Conservation (phyloP, 2,113 vertebrate species). For the Eretmochelys imbricata region DNA sequence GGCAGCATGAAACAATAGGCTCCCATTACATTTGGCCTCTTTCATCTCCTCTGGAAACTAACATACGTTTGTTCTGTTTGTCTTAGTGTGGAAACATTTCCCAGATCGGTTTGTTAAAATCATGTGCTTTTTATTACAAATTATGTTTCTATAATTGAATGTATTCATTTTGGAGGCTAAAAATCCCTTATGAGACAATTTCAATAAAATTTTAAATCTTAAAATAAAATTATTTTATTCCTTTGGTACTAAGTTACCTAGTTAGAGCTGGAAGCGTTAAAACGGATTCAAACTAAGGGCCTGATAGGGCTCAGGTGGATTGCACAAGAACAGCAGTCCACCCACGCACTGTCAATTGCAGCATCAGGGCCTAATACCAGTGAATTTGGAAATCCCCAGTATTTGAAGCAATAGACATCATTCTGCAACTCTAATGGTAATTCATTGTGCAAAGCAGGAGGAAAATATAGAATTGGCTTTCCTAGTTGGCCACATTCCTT, state of each 20-base stretch:
- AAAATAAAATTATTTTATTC: not conserved
- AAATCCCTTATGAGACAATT: conserved; percentile 19
- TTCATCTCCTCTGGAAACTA: conserved; percentile 67
- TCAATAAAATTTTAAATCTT: conserved; percentile 17
- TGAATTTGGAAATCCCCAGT: not conserved
- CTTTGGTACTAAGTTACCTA: not conserved
- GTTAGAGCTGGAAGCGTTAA: not conserved
- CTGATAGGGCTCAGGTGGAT: not conserved
- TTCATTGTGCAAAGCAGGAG: not conserved
- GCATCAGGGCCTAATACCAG: not conserved
- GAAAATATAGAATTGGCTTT: not conserved
- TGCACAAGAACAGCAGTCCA: not conserved
- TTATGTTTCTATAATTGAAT: conserved; percentile 19
- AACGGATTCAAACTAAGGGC: not conserved
- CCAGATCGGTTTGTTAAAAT: conserved; percentile 40
- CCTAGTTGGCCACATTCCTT: not conserved
- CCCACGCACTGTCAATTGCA: not conserved
- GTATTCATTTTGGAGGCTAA: conserved; percentile 32
- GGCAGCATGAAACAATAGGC: conserved; percentile 56
- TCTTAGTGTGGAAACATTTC: conserved; percentile 58
- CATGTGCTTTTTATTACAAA: conserved; percentile 12
- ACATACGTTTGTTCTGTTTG: conserved; percentile 60
- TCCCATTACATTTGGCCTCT: conserved; percentile 53
- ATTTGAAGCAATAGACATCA: not conserved
- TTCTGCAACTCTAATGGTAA: not conserved